Evolutionary conservation across 2,113 vertebrate species (phyloP), one percentile per base, ranked within the genome.

Genomic region (Ovis canadensis): DNA sequence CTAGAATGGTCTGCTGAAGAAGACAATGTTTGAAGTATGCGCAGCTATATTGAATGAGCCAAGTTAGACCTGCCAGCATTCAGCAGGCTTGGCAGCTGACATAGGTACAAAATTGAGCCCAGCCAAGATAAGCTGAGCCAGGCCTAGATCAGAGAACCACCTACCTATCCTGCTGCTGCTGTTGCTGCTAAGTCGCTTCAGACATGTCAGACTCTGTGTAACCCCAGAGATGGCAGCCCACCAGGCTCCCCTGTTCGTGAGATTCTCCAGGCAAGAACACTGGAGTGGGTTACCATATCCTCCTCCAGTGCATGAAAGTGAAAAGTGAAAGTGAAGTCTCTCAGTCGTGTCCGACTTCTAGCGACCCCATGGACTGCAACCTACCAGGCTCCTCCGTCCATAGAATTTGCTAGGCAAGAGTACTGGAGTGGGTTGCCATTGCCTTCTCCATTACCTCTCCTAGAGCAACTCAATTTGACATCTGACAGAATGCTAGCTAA

Each of bases 301-400:
- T 54, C 17, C 52, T 17, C 52, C 52, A 54, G 2, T 54, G 52
- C 54, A 23, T 23, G 54, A 23, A 55, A 55, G 54, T 55, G 54
- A 23, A 57, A 57, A 57, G 55, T 23, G 55, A 57, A 57, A 23
- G 3, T 25, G 55, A 59, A 57, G 57, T 27, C 4, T 4, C 57
- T 59, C 23, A 59, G 57, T 59, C 10, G 0, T 27, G 10, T 59
- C 57, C 0, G 4, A 59, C 57, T 59, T 10, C 9, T 57, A 57
- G 55, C 8, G 8, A 57, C 55, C 8, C 23, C 23, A 25, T 57
- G 55, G 55, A 57, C 55, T 57, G 55, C 55, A 25, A 23, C 55
- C 23, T 25, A 2, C 25, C 10, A 27, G 21, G 57, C 4, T 27
- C 10, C 25, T 27, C 57, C 0, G 2, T 57, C 8, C 55, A 57